Base-by-base conservation (phyloP, 1,140 invertebrate species). In the Pseudobourletiella spinata region DNA sequence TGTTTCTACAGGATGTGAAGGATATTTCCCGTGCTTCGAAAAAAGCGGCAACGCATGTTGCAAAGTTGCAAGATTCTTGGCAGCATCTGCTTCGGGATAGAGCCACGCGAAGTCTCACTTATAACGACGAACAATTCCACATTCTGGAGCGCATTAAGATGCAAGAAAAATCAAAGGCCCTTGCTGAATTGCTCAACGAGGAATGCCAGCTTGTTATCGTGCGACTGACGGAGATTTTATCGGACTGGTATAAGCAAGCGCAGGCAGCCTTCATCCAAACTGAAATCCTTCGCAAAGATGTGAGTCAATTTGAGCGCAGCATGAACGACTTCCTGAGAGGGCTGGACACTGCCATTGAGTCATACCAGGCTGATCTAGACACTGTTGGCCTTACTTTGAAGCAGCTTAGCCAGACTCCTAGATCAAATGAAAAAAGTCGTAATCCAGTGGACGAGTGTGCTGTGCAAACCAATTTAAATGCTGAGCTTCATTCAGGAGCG, bases 61-160 rank as follows among this genome's bases (percentile, higher is more conserved):
- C 87, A 68, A 81, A 88, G 61, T 76, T 94, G 61, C 78, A 89
- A 32, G 90, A 93, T 69, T 91, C 89, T 1, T 95, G 91, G 91
- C 90, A 93, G 76, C 88, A 92, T 79, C 79, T 94, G 50, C 80
- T 92, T 26, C 79, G 90, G 42, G 89, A 95, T 78, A 80, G 89
- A 69, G 88, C 88, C 22, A 89, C 89, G 11, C 79, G 87, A 64
- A 84, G 82, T 61, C 75, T 93, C 1, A 91, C 89, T 0, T 91
- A 90, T 74, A 92, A 94, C 73, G 91, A 95, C 76, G 91, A 94
- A 76, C 90, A 94, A 75, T 92, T 95, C 73, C 91, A 95, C 76
- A 85, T 91, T 44, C 76, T 95, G 51, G 91, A 94, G 79, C 83
- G 90, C 72, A 82, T 84, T 35, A 84, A 84, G 63, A 71, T 72